Percentiles rank a stretch among this genome's conserved stretches.
Conservation (phyloP, 2,888 invertebrate genomes). For the Oscheius sp. region DNA sequence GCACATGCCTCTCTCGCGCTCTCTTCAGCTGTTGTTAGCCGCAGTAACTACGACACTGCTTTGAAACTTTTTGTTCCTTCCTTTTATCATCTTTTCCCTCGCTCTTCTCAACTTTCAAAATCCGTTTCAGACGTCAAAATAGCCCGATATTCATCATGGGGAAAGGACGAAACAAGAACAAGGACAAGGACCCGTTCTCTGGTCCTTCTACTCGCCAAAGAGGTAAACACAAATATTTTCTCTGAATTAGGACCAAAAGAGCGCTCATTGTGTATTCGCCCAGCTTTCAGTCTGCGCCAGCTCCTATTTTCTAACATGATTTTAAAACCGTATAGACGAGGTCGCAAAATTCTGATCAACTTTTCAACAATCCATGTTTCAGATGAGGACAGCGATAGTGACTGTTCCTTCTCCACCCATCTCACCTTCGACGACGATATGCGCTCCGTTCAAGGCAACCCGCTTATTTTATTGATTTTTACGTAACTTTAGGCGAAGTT, state of each 20-base stretch:
- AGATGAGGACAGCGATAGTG: conserved; percentile 50
- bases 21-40: conserved; percentile 26
- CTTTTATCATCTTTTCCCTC: background rate
- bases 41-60: conserved; percentile 6
- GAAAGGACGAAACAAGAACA: conserved; percentile 56
- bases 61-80: background rate
- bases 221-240: conserved; percentile 22
- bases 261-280: background rate
- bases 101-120: background rate
- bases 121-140: background rate
- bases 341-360: background rate
- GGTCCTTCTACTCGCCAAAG: conserved; percentile 17
- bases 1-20: background rate
- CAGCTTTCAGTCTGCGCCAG: background rate
- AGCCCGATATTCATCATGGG: conserved; percentile 43
- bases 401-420: conserved; percentile 47
- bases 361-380: conserved; percentile 7
- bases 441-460: conserved; percentile 48
- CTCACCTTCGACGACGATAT: conserved; percentile 58
- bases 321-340: background rate
- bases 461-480: background rate
- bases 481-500: conserved; percentile 46
- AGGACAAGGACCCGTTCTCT: conserved; percentile 43
- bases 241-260: background rate
- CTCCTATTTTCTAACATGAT: background rate